Base-by-base conservation (phyloP, 2,797 vertebrate species). In the Lacerta bilineata region DNA sequence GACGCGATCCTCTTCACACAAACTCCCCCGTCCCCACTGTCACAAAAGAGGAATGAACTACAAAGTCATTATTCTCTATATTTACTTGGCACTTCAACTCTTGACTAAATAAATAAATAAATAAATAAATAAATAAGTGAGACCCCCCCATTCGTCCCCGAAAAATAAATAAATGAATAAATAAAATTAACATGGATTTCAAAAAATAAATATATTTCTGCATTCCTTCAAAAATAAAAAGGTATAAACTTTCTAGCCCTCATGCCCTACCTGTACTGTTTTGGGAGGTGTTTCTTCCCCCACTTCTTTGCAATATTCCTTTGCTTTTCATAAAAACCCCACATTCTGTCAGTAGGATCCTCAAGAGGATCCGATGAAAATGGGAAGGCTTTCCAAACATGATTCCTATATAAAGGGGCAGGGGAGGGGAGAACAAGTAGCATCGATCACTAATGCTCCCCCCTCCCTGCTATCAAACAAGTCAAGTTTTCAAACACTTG, bases 131-230 rank as follows among this genome's bases (percentile, higher is more conserved):
- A 33, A 33, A 33, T 33, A n/a, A n/a, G n/a, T n/a, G n/a, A n/a
- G n/a, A n/a, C n/a, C n/a, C n/a, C n/a, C n/a, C n/a, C n/a, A n/a
- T n/a, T n/a, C n/a, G n/a, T n/a, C 13, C 50, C 50, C 0, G 96
- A 93, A 93, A 94, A 93, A 95, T 94, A 94, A 94, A 94, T 93
- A 94, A 94, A 94, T 93, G 93, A 93, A 95, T 92, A 91, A 94
- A 95, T 94, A 69, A 79, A 87, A 55, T 85, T 61, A 76, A 85
- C 39, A 75, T 25, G 20, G 18, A 59, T 71, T 74, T 81, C n/a
- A n/a, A 11, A 95, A 95, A 95, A 91, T 68, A 87, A 93, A 94
- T 92, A 69, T 92, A 75, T 79, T 92, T 94, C 90, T 83, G 93
- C 94, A 93, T 17, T 55, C 84, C 90, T 92, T 91, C 92, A 93